Base-by-base conservation (phyloP, 2,113 vertebrate genomes). In the Pseudopodoces humilis region DNA sequence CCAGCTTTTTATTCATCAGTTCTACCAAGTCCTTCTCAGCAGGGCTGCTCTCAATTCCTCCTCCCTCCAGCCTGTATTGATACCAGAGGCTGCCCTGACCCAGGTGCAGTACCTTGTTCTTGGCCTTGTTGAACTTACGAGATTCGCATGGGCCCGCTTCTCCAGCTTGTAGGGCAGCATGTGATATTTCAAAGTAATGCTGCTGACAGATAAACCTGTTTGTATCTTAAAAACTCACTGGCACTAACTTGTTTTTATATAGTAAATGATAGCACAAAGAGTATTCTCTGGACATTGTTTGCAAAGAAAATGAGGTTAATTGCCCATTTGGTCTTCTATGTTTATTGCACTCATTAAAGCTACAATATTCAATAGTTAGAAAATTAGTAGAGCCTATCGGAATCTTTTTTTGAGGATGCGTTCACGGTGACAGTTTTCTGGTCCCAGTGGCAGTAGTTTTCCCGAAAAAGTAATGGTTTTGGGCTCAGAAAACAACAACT, bases 331-430 rank as follows among this genome's bases (percentile, higher is more conserved):
- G 89, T 13, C 23, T 83, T 88, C 41, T 86, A 0, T 47, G 60
- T 60, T 91, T 95, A 75, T 94, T 84, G 30, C 47, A n/a, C 8
- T 95, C 56, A 63, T 91, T 96, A 93, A 87, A 76, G 30, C 21
- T 69, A 39, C 31, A 85, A 8, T 72, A 72, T 93, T 71, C 44
- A 76, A 12, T 49, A 72, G 53, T 65, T 94, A 76, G 44, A 18
- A 76, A 79, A 91, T 85, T 68, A 71, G 24, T 63, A 71, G 67
- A 60, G 31, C 27, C 20, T 79, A 15, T 83, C 53, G 23, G 41
- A 60, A 33, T 76, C 37, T 58, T 83, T 55, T 53, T 77, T 78
- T 91, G 62, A 85, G 44, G 21, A 41, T 39, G 71, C 6, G 17
- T 65, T 94, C 49, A 50, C 0, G 2, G 13, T 52, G 22, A 41